Conservation (phyloP, 1,140 invertebrate species). For the Scaptomyza graminum region DNA sequence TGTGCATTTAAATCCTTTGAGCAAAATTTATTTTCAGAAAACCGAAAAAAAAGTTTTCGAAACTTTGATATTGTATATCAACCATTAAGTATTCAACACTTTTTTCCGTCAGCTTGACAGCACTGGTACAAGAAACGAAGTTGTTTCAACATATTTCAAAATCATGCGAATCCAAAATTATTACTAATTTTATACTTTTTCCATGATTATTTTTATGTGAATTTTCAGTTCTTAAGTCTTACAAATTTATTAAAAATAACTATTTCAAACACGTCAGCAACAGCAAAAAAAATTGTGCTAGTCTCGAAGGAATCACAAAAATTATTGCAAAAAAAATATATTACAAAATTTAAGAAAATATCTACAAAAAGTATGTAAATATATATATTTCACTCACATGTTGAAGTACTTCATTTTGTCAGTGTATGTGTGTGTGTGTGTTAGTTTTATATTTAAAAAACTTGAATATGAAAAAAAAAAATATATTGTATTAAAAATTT, state of each 20-base stretch:
- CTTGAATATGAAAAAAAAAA: conserved; percentile 41
- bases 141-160: too few relatives aligned
- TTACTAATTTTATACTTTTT: too few relatives aligned
- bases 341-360: conserved; percentile 6
- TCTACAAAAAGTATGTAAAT: conserved; percentile 34
- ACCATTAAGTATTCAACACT: too few relatives aligned
- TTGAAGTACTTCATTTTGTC: conserved; percentile 83
- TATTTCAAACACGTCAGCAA: conserved; percentile 39
- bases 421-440: conserved; percentile 35
- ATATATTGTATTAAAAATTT: conserved; percentile 13
- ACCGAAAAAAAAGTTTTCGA: too few relatives aligned
- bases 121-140: too few relatives aligned
- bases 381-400: conserved; percentile 74
- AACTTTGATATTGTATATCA: too few relatives aligned
- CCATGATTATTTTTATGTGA: too few relatives aligned
- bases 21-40: too few relatives aligned
- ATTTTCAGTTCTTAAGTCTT: too few relatives aligned
- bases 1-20: too few relatives aligned
- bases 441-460: conserved; percentile 27
- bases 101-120: too few relatives aligned
- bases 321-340: conserved; percentile 12
- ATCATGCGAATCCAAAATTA: too few relatives aligned
- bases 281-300: conserved; percentile 18
- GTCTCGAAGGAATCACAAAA: neutral
- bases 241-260: neutral